Conservation (phyloP, 2,113 vertebrate species). For the Nymphicus hollandicus region DNA sequence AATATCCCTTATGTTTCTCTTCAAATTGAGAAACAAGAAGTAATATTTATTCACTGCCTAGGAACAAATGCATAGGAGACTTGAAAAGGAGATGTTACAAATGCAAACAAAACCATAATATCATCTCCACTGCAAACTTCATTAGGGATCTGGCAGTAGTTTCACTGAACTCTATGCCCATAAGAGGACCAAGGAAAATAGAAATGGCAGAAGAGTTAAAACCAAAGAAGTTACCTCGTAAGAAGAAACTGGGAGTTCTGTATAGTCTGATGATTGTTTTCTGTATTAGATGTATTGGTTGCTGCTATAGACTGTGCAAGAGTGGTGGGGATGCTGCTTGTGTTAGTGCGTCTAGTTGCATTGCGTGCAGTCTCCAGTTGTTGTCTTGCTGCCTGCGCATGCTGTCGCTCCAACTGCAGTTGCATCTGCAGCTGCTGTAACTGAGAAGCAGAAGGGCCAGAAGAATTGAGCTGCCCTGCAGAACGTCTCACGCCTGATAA, state of each 20-base stretch:
- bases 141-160: conserved; percentile 4
- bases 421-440: conserved; percentile 99
- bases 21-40: background rate
- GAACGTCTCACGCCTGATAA: conserved; percentile 95
- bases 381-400: conserved; percentile 94
- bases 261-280: conserved; percentile 83
- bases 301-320: conserved; percentile 85
- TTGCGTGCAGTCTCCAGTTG: conserved; percentile 95
- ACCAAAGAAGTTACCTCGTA: conserved; percentile 79
- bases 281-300: conserved; percentile 81
- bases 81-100: background rate
- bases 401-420: conserved; percentile 94
- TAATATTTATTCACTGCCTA: conserved; percentile 1
- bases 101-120: conserved; percentile 3
- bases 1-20: background rate
- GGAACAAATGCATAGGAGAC: background rate
- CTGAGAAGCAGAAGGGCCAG: conserved; percentile 95
- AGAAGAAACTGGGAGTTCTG: conserved; percentile 96
- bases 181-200: background rate
- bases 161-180: background rate
- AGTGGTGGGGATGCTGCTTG: conserved; percentile 83
- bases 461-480: conserved; percentile 93
- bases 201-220: background rate
- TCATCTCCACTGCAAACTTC: background rate
- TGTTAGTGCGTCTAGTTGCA: conserved; percentile 89